Conservation (phyloP, 2,113 vertebrate species). For the Acanthisitta chloris region DNA sequence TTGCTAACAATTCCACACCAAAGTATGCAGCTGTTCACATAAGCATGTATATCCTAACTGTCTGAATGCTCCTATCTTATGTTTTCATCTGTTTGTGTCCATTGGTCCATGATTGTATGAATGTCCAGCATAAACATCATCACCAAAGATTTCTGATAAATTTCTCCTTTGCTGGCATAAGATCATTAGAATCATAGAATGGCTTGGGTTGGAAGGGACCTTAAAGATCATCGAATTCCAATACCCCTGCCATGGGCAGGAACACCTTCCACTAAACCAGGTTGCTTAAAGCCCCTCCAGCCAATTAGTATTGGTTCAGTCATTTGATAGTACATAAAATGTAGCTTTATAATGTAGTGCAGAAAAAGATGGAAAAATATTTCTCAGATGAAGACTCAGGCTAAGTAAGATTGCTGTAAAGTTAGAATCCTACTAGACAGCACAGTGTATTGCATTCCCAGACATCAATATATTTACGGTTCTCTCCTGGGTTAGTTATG, state of each 20-base stretch:
- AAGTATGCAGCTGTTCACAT: background rate
- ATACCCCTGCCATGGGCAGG: too few relatives aligned
- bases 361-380: background rate
- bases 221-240: background rate
- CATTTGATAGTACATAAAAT: background rate
- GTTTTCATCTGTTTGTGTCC: background rate
- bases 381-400: background rate
- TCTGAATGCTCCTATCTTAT: background rate
- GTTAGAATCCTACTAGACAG: background rate
- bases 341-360: background rate
- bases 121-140: background rate
- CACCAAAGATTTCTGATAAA: background rate
- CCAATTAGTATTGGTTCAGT: background rate
- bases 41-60: background rate
- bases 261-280: background rate
- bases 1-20: background rate
- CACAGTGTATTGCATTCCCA: background rate
- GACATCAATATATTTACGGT: background rate
- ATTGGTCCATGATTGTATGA: background rate
- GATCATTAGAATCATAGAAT: background rate
- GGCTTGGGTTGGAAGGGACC: background rate
- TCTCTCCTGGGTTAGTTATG: constrained; percentile 5
- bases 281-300: background rate
- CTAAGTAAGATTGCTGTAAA: background rate
- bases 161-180: background rate